phyloP scores from a whole-genome alignment of 2,797 vertebrate genomes.

The Eptatretus atami region DNA sequence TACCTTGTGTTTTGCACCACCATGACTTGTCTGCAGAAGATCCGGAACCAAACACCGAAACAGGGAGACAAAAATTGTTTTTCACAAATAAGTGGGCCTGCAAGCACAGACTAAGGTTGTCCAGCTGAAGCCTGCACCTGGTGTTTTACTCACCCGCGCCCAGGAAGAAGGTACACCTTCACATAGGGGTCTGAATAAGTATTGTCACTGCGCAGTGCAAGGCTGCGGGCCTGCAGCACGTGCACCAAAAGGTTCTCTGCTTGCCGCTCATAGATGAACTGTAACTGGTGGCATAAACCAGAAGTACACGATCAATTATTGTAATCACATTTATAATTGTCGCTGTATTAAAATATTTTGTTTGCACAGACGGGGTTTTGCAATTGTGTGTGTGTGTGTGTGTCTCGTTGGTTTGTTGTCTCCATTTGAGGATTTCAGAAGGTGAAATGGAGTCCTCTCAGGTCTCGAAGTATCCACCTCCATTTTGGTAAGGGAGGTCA shows the following conservation, averaged over 20 bases:
- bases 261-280: constrained; percentile 86
- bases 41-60: background rate
- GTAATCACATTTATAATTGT: too few relatives aligned
- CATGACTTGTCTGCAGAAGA: constrained; percentile 86
- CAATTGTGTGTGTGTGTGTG: too few relatives aligned
- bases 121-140: constrained; percentile 6
- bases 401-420: too few relatives aligned
- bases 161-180: constrained; percentile 88
- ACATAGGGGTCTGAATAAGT: constrained; percentile 93
- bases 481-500: too few relatives aligned
- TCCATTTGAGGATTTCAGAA: too few relatives aligned
- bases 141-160: constrained; percentile 50
- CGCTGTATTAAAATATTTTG: too few relatives aligned
- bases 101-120: constrained; percentile 14
- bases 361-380: too few relatives aligned
- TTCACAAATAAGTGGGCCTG: constrained; percentile 10
- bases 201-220: constrained; percentile 62
- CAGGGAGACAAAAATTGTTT: background rate
- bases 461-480: too few relatives aligned
- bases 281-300: constrained; percentile 25
- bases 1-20: constrained; percentile 99
- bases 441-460: too few relatives aligned
- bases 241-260: constrained; percentile 89
- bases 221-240: constrained; percentile 79
- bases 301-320: too few relatives aligned